Percentiles rank a stretch among this genome's conserved stretches.
These are phyloP conservation scores for Peromyscus polionotus DNA, from an alignment of 2,113 vertebrate species.

Conservation along the genomic window DNA sequence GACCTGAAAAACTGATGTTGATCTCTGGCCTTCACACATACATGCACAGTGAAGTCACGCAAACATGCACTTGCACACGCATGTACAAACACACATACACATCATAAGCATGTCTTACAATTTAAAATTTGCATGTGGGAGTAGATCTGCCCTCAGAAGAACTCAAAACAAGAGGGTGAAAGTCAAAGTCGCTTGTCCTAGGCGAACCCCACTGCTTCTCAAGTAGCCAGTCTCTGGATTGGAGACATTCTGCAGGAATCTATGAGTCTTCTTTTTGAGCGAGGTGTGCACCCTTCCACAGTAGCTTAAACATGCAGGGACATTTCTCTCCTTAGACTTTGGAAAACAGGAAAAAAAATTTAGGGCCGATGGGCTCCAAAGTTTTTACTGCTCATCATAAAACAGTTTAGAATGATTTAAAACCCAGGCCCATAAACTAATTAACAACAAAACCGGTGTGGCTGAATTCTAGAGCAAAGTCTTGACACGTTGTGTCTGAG, in stretches of 20 bases:
- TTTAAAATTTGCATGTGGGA: neutral
- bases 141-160: neutral
- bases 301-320: neutral
- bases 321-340: neutral
- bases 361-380: neutral
- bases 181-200: neutral
- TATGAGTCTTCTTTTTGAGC: neutral
- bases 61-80: neutral
- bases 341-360: neutral
- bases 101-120: neutral
- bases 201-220: neutral
- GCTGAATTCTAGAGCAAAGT: neutral
- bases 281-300: neutral
- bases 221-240: neutral
- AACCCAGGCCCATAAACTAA: neutral
- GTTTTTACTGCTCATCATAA: neutral
- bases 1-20: neutral
- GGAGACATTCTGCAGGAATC: constrained; percentile 7
- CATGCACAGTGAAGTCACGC: neutral
- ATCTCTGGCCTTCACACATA: neutral
- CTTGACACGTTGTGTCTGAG: neutral
- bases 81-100: neutral
- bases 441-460: neutral
- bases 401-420: neutral
- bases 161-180: neutral